These are phyloP conservation scores for Masticophis lateralis DNA, from an alignment of 2,797 vertebrate species.

Conservation along the genomic window DNA sequence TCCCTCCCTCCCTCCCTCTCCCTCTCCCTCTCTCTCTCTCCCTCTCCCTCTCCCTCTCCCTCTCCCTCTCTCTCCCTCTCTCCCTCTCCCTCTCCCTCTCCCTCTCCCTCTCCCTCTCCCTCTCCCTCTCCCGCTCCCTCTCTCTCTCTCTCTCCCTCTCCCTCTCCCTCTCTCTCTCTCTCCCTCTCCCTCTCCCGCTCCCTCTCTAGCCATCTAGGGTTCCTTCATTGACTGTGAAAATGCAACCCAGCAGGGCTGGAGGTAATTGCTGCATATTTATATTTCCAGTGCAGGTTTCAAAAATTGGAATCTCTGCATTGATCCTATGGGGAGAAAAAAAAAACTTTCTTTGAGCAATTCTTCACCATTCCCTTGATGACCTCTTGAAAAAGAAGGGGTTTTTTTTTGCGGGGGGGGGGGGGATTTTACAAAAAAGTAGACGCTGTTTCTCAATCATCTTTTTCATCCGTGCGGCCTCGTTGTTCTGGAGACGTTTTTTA, in stretches of 20 bases:
- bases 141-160: too few species aligned
- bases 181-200: too few species aligned
- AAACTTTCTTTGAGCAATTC: conserved; percentile 6
- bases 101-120: too few species aligned
- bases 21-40: too few species aligned
- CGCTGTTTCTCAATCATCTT: not conserved
- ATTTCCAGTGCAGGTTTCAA: not conserved
- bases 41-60: too few species aligned
- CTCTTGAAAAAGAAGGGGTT: conserved; percentile 1
- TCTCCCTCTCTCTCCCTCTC: too few species aligned
- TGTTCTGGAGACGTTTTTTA: not conserved
- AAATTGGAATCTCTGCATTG: not conserved
- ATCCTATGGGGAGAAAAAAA: not conserved
- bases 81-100: too few species aligned
- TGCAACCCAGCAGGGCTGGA: not conserved
- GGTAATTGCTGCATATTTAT: not conserved
- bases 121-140: too few species aligned
- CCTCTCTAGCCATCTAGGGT: not conserved
- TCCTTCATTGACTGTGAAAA: not conserved
- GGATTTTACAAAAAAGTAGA: not conserved
- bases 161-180: too few species aligned
- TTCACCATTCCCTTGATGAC: conserved; percentile 26
- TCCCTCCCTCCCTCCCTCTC: too few species aligned
- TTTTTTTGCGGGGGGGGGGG: too few species aligned
- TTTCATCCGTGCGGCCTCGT: not conserved